phyloP scores from a whole-genome alignment of 2,888 invertebrate species.

The Fragum fragum region DNA sequence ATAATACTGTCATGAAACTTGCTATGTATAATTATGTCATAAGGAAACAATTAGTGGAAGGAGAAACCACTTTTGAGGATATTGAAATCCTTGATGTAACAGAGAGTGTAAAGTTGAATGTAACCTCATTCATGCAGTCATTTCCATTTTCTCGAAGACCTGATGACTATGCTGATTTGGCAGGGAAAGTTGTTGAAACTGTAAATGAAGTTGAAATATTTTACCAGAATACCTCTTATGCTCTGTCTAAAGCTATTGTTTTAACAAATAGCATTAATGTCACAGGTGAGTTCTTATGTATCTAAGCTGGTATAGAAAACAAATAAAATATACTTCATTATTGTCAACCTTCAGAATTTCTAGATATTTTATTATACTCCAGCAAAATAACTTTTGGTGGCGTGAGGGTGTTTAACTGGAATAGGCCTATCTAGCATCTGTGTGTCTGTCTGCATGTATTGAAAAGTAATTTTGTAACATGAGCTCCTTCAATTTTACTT shows the following conservation, averaged over 20 bases:
- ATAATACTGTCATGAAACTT: slow-evolving; percentile 43
- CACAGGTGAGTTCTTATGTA: slow-evolving; percentile 50
- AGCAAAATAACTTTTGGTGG: too few species aligned
- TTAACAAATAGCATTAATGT: slow-evolving; percentile 55
- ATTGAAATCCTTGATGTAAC: slow-evolving; percentile 67
- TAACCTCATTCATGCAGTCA: slow-evolving; percentile 64
- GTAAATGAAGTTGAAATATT: slow-evolving; percentile 17
- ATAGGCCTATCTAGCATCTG: too few species aligned
- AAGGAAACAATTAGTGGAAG: slow-evolving; percentile 57
- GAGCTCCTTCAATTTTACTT: too few species aligned
- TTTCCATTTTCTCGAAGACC: slow-evolving; percentile 69
- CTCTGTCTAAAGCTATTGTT: slow-evolving; percentile 46
- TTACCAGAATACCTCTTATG: slow-evolving; percentile 49
- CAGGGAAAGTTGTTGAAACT: slow-evolving; percentile 34
- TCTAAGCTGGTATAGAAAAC: too few species aligned
- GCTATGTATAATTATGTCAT: slow-evolving; percentile 57
- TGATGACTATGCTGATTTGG: slow-evolving; percentile 60
- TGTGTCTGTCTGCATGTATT: too few species aligned
- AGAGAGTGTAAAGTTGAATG: slow-evolving; percentile 53
- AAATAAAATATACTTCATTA: too few species aligned
- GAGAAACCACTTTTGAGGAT: slow-evolving; percentile 57
- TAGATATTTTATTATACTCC: too few species aligned
- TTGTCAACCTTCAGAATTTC: too few species aligned
- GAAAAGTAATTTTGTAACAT: too few species aligned
- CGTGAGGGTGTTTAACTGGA: too few species aligned